phyloP scores from a whole-genome alignment of 2,888 invertebrate genomes.

The Punctoribates punctum region DNA sequence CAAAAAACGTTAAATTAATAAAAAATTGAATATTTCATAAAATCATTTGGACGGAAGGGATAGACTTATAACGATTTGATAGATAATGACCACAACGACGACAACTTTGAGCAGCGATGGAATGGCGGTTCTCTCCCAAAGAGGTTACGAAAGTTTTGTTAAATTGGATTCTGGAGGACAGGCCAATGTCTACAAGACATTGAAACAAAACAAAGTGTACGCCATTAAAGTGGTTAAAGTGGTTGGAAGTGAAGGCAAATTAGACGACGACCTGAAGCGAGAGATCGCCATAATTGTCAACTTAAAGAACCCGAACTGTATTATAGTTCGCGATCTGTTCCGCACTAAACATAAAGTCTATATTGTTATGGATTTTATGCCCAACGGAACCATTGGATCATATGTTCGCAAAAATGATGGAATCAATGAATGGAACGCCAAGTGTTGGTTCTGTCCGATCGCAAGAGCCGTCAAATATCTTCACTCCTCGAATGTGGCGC shows the following conservation, averaged over 20 bases:
- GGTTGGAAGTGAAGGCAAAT: not conserved
- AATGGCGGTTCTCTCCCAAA: not conserved
- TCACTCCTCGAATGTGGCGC: slow-evolving; percentile 37
- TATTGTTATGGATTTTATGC: slow-evolving; percentile 43
- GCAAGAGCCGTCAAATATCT: slow-evolving; percentile 40
- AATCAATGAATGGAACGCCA: slow-evolving; percentile 40
- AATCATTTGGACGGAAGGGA: no score
- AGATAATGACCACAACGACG: no score
- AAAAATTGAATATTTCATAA: no score
- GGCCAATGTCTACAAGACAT: slow-evolving; percentile 40
- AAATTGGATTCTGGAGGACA: slow-evolving; percentile 43
- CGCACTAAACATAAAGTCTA: slow-evolving; percentile 43
- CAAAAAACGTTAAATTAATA: no score
- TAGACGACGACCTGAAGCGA: slow-evolving; percentile 44
- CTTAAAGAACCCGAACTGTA: slow-evolving; percentile 40
- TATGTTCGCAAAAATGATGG: slow-evolving; percentile 41
- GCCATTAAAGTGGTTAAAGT: slow-evolving; percentile 41
- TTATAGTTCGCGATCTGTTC: slow-evolving; percentile 35
- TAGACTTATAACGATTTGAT: no score
- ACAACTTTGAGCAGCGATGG: not conserved
- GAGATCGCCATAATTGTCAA: slow-evolving; percentile 41
- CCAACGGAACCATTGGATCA: slow-evolving; percentile 41
- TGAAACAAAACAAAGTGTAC: not conserved
- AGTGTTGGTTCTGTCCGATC: slow-evolving; percentile 42
- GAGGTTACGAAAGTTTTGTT: slow-evolving; percentile 38